Base-by-base conservation (phyloP, 1,140 invertebrate genomes). In the Aporrectodea caliginosa region DNA sequence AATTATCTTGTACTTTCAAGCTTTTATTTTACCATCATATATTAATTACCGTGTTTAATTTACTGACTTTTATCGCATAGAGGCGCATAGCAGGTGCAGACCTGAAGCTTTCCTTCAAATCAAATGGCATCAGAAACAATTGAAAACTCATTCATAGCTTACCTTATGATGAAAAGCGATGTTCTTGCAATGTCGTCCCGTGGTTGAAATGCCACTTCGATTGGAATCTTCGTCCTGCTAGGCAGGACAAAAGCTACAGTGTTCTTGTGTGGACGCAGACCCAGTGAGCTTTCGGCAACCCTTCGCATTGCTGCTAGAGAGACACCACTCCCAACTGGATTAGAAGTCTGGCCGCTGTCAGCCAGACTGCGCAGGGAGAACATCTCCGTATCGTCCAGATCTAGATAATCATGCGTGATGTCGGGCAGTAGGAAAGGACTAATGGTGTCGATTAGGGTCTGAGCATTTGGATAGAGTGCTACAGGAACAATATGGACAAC, bases 131-230 rank as follows among this genome's bases (percentile, higher is more conserved):
- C n/a, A n/a, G n/a, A n/a, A n/a, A n/a, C n/a, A n/a, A n/a, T n/a
- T n/a, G n/a, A n/a, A n/a, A n/a, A n/a, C n/a, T n/a, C n/a, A n/a
- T n/a, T n/a, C 22, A 58, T 12, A 68, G 82, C 82, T 78, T 82
- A 89, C 88, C 89, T 88, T 68, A 91, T 90, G 75, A 91, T 82
- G 73, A 91, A 86, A 78, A 91, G 81, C 69, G 90, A 90, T n/a
- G 89, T 88, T 81, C 86, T 87, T 2, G 88, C 83, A 34, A 82
- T 82, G 80, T 90, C 89, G 84, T 91, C 89, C 68, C 84, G 85
- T 35, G 91, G 90, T 31, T 88, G 84, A 83, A 91, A 91, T 29
- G 89, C 90, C 43, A 91, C 84, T 78, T 87, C 84, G 75, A 91
- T 84, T 78, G 88, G 85, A 22, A 90, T 85, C 83, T 89, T 90